phyloP scores from a whole-genome alignment of 2,888 invertebrate species.

The Drosophila aldrichi region DNA sequence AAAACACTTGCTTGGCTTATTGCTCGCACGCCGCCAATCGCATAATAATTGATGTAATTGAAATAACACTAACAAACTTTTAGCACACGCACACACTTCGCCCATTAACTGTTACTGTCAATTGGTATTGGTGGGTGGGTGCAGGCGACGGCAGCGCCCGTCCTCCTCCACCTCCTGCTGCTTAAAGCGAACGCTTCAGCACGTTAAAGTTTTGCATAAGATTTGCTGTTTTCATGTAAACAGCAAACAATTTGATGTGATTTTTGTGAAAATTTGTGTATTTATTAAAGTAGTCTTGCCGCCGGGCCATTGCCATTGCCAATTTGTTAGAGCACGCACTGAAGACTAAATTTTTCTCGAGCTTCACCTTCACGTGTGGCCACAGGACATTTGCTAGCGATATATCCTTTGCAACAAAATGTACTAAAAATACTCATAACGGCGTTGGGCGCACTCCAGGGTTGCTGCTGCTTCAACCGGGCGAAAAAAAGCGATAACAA shows the following conservation, averaged over 20 bases:
- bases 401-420: conserved; percentile 39
- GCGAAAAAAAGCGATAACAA: conserved; percentile 7
- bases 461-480: conserved; percentile 17
- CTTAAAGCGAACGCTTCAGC: conserved; percentile 83
- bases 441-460: conserved; percentile 6
- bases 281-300: conserved; percentile 83
- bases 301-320: conserved; percentile 84
- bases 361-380: conserved; percentile 60
- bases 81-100: conserved; percentile 43
- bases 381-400: conserved; percentile 48
- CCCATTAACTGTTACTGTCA: conserved; percentile 36
- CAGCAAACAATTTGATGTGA: conserved; percentile 85
- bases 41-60: conserved; percentile 45
- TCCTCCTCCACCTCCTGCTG: conserved; percentile 22
- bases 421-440: conserved; percentile 46
- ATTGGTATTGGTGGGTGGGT: conserved; percentile 42
- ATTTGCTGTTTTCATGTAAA: conserved; percentile 85
- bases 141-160: conserved; percentile 45
- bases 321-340: conserved; percentile 73
- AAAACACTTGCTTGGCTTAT: conserved; percentile 42
- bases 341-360: conserved; percentile 57
- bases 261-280: conserved; percentile 85
- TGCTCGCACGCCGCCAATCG: conserved; percentile 32
- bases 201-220: conserved; percentile 84
- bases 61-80: conserved; percentile 53